Evolutionary conservation across 2,797 vertebrate species (phyloP), one percentile per base, ranked within the genome.

Genomic region (Eptatretus atami): DNA sequence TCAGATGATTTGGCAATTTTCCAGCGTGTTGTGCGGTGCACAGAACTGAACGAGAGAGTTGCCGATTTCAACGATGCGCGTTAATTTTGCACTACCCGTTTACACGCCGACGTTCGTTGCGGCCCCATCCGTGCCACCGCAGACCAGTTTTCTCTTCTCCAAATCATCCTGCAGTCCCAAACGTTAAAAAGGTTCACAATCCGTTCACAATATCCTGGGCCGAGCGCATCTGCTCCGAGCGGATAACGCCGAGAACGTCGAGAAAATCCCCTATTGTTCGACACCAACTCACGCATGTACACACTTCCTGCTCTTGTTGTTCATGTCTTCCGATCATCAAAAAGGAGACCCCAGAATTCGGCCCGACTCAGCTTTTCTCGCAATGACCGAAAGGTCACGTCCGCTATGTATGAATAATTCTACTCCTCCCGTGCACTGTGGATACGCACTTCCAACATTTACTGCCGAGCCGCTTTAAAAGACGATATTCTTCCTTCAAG

Each of bases 301-400:
- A 60, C 1, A 19, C 10, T 60, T 9, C 55, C 10, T 19, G 31
- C 55, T 60, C 6, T 60, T 6, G 6, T 60, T 60, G 19, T 6
- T 60, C 3, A 31, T 31, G 31, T 31, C 31, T 31, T 10, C 55
- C 10, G 19, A 60, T 60, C 55, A 10, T 60, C 15, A 60, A 60
- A 60, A 60, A 60, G 55, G 6, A 60, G 55, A 60, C 19, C 55
- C 55, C 55, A 60, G 55, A 60, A 60, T 60, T 60, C 55, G 19
- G 55, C n/a, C 55, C 10, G 15, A 60, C 10, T 60, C 19, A 60
- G 55, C 15, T 60, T 31, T 31, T 31, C 6, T 31, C 6, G 31
- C 31, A 31, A 31, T 31, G 31, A 3, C 6, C 3, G 6, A 31
- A 3, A 3, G 6, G 6, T 31, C 31, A 31, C 31, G 6, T 31